Evolutionary conservation across 2,888 invertebrate genomes (phyloP).

Genomic region (Ennomos quercinarius): DNA sequence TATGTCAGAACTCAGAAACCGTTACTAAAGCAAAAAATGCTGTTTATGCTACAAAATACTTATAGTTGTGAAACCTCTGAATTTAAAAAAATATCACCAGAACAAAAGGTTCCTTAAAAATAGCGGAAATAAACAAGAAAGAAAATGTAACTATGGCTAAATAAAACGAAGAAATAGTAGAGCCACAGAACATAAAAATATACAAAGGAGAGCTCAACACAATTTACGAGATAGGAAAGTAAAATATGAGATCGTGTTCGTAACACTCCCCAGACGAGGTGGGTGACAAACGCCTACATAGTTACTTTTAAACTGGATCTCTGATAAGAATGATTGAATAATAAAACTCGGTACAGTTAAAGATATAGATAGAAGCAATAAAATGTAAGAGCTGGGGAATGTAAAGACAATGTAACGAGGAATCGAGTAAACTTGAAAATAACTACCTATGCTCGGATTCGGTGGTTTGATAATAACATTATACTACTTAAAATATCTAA

Average conservation of each 20-base stretch:
- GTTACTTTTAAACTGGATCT: slow-evolving; percentile 24
- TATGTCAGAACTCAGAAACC: too few species aligned
- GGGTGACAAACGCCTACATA: slow-evolving; percentile 33
- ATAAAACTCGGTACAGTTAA: slow-evolving; percentile 14
- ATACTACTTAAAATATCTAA: too few species aligned
- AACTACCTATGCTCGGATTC: neutral
- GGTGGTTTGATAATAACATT: too few species aligned
- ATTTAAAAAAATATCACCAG: too few species aligned
- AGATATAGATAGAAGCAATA: slow-evolving; percentile 9
- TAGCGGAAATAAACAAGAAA: too few species aligned
- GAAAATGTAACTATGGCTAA: neutral
- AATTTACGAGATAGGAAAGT: slow-evolving; percentile 36
- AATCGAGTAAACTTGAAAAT: neutral
- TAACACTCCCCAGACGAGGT: slow-evolving; percentile 24
- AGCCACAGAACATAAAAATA: slow-evolving; percentile 13
- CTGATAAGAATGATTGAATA: slow-evolving; percentile 27
- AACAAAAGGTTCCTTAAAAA: neutral
- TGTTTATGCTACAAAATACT: too few species aligned
- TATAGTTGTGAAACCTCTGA: too few species aligned
- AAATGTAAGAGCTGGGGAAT: slow-evolving; percentile 10
- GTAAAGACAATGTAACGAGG: neutral
- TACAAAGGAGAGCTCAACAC: slow-evolving; percentile 14
- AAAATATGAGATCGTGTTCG: slow-evolving; percentile 31
- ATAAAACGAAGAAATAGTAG: slow-evolving; percentile 6
- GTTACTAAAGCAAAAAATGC: too few species aligned